Evolutionary conservation across 2,797 vertebrate genomes (phyloP).

Genomic region (Huso huso): DNA sequence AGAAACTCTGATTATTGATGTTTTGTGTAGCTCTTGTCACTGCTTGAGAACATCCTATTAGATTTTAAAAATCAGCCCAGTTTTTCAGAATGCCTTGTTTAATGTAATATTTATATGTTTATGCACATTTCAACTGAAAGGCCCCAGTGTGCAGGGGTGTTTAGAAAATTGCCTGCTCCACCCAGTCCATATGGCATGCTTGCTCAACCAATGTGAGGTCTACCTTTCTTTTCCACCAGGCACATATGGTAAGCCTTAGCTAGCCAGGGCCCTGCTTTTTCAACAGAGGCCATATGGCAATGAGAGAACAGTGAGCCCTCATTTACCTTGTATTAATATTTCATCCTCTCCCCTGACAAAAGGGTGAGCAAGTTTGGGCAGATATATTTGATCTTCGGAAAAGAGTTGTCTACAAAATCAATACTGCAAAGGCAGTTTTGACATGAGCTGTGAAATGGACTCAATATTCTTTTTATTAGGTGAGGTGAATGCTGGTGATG

Average conservation of each 20-base stretch:
- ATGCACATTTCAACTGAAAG: conserved; percentile 47
- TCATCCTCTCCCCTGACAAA: conserved; percentile 45
- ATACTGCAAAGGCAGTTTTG: conserved; percentile 16
- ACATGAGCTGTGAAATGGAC: conserved; percentile 24
- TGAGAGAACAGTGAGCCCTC: conserved; percentile 44
- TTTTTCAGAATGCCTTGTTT: conserved; percentile 49
- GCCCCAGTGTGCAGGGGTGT: conserved; percentile 44
- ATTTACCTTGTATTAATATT: conserved; percentile 61
- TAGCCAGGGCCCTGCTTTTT: conserved; percentile 53
- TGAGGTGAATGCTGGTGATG: conserved; percentile 7
- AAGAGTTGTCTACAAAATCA: conserved; percentile 37
- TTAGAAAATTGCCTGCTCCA: conserved; percentile 43
- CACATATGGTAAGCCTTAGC: conserved; percentile 59
- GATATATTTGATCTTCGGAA: conserved; percentile 35
- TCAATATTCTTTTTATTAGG: conserved; percentile 36
- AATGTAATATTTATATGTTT: conserved; percentile 59
- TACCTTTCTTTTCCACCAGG: conserved; percentile 52
- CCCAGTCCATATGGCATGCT: conserved; percentile 62
- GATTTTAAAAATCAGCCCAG: conserved; percentile 63
- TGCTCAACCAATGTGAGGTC: conserved; percentile 45
- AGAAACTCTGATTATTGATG: conserved; percentile 66
- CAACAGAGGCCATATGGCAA: conserved; percentile 62
- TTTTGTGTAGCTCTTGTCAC: conserved; percentile 53
- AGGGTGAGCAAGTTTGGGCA: conserved; percentile 37
- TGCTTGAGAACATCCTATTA: conserved; percentile 63